Conservation (phyloP, 2,113 vertebrate species). For the Lasiurus cinereus region DNA sequence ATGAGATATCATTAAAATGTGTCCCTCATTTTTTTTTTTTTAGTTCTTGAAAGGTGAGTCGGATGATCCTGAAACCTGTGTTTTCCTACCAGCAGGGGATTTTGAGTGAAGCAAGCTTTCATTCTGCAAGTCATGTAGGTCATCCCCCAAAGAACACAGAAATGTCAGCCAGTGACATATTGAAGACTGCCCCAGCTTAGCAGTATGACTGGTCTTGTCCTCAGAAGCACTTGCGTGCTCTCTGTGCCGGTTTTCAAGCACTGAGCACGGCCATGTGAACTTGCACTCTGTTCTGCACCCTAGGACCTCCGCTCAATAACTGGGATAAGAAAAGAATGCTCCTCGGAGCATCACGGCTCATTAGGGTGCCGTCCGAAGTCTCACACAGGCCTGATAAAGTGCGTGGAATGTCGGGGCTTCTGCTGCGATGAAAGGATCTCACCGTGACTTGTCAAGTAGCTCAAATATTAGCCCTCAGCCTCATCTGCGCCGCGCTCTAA, state of each 20-base stretch:
- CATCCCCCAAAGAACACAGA: neutral
- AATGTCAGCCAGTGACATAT: neutral
- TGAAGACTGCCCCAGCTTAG: neutral
- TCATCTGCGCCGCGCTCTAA: neutral
- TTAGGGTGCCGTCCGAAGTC: neutral
- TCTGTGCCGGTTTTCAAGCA: neutral
- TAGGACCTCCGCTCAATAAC: neutral
- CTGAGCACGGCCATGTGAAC: neutral
- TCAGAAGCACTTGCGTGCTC: neutral
- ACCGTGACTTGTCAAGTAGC: neutral
- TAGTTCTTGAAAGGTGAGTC: constrained; percentile 17
- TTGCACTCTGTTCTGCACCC: neutral
- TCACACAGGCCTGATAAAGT: neutral
- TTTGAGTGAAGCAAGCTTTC: neutral
- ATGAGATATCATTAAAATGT: neutral
- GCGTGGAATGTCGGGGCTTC: neutral
- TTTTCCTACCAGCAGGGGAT: constrained; percentile 21
- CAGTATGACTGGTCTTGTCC: neutral
- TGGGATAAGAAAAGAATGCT: constrained; percentile 44
- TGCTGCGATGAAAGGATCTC: neutral
- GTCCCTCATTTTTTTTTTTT: neutral
- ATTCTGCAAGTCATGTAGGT: neutral
- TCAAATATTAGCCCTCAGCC: neutral
- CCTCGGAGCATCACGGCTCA: neutral
- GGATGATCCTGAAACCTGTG: neutral